phyloP scores from a whole-genome alignment of 2,797 vertebrate species.

The Picus viridis region DNA sequence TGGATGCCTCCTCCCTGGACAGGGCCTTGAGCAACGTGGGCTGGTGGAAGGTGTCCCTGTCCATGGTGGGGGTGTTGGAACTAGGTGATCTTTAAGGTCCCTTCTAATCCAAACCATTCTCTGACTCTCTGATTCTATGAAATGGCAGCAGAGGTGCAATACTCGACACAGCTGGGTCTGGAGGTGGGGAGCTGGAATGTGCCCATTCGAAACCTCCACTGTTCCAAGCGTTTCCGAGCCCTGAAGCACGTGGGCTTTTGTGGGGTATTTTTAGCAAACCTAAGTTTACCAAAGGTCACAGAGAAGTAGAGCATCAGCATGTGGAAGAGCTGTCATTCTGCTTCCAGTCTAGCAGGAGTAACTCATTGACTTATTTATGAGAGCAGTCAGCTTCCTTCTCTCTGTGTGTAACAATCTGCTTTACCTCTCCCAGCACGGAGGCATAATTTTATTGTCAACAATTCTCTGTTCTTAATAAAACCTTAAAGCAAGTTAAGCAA shows the following conservation, averaged over 20 bases:
- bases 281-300: constrained; percentile 22
- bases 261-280: constrained; percentile 61
- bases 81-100: too few species aligned
- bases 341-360: constrained; percentile 73
- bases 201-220: neutral
- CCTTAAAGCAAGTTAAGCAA: neutral
- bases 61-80: too few species aligned
- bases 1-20: too few species aligned
- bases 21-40: too few species aligned
- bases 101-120: too few species aligned
- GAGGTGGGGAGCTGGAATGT: neutral
- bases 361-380: constrained; percentile 76
- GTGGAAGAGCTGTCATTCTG: constrained; percentile 58
- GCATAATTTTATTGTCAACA: constrained; percentile 24
- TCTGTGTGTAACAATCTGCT: constrained; percentile 32
- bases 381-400: constrained; percentile 44
- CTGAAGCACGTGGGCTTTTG: constrained; percentile 10
- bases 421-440: constrained; percentile 15
- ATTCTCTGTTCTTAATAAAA: constrained; percentile 17
- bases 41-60: too few species aligned
- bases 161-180: neutral
- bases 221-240: neutral
- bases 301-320: constrained; percentile 57
- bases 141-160: neutral
- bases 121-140: accelerated